Evolutionary conservation across 2,797 vertebrate genomes (phyloP), one percentile per base, ranked within the genome.

Genomic region (Thaleichthys pacificus): DNA sequence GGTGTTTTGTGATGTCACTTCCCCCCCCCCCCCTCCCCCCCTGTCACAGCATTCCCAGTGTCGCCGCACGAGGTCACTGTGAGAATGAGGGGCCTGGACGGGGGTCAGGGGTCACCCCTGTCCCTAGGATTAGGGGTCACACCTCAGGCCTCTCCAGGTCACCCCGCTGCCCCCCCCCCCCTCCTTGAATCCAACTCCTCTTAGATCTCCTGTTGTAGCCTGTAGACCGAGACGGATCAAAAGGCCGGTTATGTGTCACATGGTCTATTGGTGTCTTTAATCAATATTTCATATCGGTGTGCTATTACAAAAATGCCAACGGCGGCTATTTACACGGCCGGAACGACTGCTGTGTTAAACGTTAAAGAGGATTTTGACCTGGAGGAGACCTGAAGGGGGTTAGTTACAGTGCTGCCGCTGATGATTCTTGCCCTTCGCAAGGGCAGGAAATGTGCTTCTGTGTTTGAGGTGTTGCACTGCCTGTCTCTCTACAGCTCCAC

Each of bases 381-480:
- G 32, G 30, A 7, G 71, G 64, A 74, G 78, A 32, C 74, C 56
- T 35, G 32, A 35, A 64, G 60, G 35, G 19, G 26, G n/a, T 51
- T 78, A 42, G 49, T 68, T 69, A 2, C 71, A 72, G 74, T 30
- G 19, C 69, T 54, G 14, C 24, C 71, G 30, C 77, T 38, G 17
- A 26, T 26, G 57, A 30, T 72, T 72, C 7, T 22, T 75, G 64
- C 76, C 17, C 6, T n/a, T 14, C 3, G 67, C 66, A 4, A 3
- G 8, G 77, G 72, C 80, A 77, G 26, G 24, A 11, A n/a, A 61
- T 38, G 73, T 30, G n/a, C 66, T 28, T 7, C 15, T 26, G 66
- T 86, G 76, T 86, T 84, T 79, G 78, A 88, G 80, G 28, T 77
- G 85, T 77, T 1, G 24, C 73, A 80, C 57, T 74, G 70, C 57